Evolutionary conservation across 2,888 invertebrate genomes (phyloP).

Genomic region (Hirudinaria manillensis): DNA sequence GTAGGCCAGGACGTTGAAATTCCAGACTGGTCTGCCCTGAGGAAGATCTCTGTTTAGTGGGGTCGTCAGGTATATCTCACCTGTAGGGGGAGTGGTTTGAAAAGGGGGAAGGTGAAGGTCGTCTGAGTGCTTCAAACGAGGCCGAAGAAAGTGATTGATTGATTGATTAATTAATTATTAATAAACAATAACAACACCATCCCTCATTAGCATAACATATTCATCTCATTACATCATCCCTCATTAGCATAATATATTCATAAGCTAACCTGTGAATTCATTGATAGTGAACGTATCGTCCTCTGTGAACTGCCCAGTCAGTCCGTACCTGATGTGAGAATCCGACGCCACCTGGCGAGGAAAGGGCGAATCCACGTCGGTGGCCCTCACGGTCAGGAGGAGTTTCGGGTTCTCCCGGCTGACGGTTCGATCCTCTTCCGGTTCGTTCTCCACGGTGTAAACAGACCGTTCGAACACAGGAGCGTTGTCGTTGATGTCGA

Average conservation of each 20-base stretch:
- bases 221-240: too few relatives aligned
- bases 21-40: constrained; percentile 40
- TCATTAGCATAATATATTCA: not conserved
- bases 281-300: constrained; percentile 40
- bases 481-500: constrained; percentile 43
- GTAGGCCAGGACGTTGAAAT: constrained; percentile 48
- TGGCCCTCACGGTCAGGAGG: constrained; percentile 20
- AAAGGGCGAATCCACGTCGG: constrained; percentile 62
- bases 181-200: too few relatives aligned
- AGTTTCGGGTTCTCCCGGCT: constrained; percentile 27
- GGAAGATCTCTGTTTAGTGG: constrained; percentile 65
- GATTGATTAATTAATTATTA: too few relatives aligned
- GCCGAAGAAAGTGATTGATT: too few relatives aligned
- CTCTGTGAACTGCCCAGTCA: constrained; percentile 41
- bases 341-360: constrained; percentile 88
- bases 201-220: too few relatives aligned
- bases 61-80: constrained; percentile 93
- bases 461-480: constrained; percentile 39
- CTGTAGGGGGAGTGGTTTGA: constrained; percentile 49
- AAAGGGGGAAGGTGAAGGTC: not conserved
- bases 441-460: constrained; percentile 40
- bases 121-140: too few relatives aligned
- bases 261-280: constrained; percentile 66
- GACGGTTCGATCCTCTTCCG: constrained; percentile 41
- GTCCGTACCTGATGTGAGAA: constrained; percentile 80